Conservation (phyloP, 2,888 invertebrate genomes). For the Drosophila phalerata region DNA sequence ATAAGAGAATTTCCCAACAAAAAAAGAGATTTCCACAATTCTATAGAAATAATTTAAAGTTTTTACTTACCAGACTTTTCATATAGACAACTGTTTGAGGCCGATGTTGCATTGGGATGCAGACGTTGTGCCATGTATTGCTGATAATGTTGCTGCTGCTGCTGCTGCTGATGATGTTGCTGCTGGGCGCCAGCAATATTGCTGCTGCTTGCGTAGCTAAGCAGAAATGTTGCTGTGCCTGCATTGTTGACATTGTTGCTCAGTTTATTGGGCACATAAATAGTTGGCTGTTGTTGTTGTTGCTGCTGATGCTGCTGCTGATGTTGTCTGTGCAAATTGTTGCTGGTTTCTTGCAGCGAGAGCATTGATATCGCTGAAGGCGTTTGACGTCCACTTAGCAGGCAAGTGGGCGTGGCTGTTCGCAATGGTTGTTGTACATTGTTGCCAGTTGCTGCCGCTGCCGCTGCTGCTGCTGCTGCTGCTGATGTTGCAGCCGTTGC, state of each 20-base stretch:
- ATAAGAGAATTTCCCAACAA: no score
- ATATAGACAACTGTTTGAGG: constrained; percentile 56
- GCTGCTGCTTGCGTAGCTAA: constrained; percentile 75
- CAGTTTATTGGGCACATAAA: constrained; percentile 68
- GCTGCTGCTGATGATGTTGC: constrained; percentile 66
- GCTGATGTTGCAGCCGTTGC: constrained; percentile 40
- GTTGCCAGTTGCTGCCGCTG: constrained; percentile 39
- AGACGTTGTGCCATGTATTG: constrained; percentile 73
- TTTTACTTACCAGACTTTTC: constrained; percentile 75
- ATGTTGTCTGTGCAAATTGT: constrained; percentile 57
- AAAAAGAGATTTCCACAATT: no score
- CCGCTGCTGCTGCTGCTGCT: constrained; percentile 39
- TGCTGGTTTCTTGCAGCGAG: constrained; percentile 75
- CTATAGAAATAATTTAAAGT: neutral
- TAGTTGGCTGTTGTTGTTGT: constrained; percentile 60
- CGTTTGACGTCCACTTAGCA: constrained; percentile 79
- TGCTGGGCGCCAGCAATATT: constrained; percentile 70
- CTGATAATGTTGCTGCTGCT: constrained; percentile 75
- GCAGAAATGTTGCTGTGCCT: constrained; percentile 61
- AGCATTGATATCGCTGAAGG: constrained; percentile 79
- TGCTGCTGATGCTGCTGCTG: constrained; percentile 43
- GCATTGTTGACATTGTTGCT: constrained; percentile 53
- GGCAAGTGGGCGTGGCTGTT: constrained; percentile 71
- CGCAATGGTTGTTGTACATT: constrained; percentile 64
- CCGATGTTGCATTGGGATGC: constrained; percentile 70